Evolutionary conservation across 2,888 invertebrate species (phyloP).

Genomic region (Clepsis dumicolana): DNA sequence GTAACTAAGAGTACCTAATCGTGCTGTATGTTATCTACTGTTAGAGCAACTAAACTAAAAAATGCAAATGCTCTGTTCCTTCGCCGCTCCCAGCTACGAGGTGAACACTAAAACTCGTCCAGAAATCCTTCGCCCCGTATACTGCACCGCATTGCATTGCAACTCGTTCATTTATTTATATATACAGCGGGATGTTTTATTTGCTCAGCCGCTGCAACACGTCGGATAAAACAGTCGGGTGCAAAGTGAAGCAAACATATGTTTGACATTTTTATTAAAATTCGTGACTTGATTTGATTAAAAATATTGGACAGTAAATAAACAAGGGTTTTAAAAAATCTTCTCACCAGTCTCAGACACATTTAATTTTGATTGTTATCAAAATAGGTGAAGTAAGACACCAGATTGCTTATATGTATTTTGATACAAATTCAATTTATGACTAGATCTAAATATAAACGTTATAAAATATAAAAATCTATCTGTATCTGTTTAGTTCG

Average conservation of each 20-base stretch:
- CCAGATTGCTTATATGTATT: too few species aligned
- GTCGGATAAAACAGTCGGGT: constrained; percentile 25
- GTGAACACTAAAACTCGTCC: constrained; percentile 15
- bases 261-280: not conserved
- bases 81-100: not conserved
- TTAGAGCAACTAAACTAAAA: not conserved
- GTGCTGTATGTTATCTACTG: too few species aligned
- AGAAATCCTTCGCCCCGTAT: constrained; percentile 60
- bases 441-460: too few species aligned
- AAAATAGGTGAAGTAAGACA: too few species aligned
- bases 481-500: too few species aligned
- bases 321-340: too few species aligned
- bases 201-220: constrained; percentile 44
- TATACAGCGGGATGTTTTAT: constrained; percentile 64
- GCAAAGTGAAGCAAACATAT: constrained; percentile 7
- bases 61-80: not conserved
- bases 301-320: too few species aligned
- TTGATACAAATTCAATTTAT: too few species aligned
- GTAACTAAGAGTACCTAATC: too few species aligned
- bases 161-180: constrained; percentile 65
- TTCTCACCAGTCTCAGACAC: too few species aligned
- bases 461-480: too few species aligned
- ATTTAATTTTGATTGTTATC: too few species aligned
- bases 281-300: not conserved
- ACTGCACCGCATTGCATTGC: constrained; percentile 53